Evolutionary conservation across 1,140 invertebrate species (phyloP).

Genomic region (Thrips palmi): DNA sequence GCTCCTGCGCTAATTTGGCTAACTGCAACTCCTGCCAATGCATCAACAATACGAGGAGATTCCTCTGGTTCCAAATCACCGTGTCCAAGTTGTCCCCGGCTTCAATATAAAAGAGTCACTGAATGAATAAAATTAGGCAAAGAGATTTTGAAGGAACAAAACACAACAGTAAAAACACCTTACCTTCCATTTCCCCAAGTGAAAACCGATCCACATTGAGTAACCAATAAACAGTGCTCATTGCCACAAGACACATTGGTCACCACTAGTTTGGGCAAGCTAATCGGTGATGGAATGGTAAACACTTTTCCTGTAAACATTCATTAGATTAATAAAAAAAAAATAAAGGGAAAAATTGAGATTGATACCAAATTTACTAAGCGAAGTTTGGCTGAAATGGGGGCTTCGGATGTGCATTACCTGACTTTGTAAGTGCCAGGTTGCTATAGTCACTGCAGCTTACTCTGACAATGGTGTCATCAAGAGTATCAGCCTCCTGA

Average conservation of each 20-base stretch:
- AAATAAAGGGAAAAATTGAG: too few species aligned
- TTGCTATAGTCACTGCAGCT: too few species aligned
- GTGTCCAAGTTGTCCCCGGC: constrained; percentile 70
- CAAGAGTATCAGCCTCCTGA: too few species aligned
- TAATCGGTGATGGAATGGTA: not conserved
- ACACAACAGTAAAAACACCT: constrained; percentile 15
- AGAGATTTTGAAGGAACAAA: constrained; percentile 7
- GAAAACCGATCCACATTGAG: constrained; percentile 50
- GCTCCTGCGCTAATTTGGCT: constrained; percentile 51
- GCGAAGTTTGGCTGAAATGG: too few species aligned
- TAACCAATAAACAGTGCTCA: constrained; percentile 57
- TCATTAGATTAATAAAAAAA: too few species aligned
- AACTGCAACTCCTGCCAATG: constrained; percentile 47
- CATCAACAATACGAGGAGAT: constrained; percentile 41
- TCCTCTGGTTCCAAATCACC: constrained; percentile 40
- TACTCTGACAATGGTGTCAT: too few species aligned
- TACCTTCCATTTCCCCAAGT: constrained; percentile 68
- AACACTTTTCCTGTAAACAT: constrained; percentile 7
- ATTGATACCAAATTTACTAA: too few species aligned
- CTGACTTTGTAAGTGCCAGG: too few species aligned
- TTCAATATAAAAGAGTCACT: constrained; percentile 20
- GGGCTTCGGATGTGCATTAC: too few species aligned
- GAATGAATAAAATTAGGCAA: constrained; percentile 11
- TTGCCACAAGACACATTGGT: constrained; percentile 51
- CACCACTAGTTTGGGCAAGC: constrained; percentile 1